Percentiles rank a stretch among this genome's conserved stretches.
These are phyloP conservation scores for Melierax canorus DNA, from an alignment of 2,113 vertebrate genomes.

Conservation along the genomic window DNA sequence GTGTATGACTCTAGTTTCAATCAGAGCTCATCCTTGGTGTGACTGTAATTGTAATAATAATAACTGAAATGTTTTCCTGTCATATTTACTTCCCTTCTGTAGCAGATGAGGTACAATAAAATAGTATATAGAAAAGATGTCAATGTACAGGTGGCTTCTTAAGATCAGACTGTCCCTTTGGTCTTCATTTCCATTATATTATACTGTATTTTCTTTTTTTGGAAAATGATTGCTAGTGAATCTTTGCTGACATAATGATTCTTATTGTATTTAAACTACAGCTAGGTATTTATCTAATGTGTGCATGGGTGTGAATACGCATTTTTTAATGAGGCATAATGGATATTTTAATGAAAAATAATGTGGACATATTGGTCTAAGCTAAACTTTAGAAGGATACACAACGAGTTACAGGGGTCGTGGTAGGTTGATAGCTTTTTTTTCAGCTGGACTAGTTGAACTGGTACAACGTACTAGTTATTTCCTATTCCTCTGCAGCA, in stretches of 20 bases:
- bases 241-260: neutral
- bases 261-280: neutral
- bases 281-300: neutral
- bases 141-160: neutral
- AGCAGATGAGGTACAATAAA: neutral
- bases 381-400: neutral
- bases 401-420: rapidly evolving
- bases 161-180: neutral
- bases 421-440: neutral
- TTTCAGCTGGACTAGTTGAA: neutral
- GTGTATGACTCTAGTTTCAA: neutral
- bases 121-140: neutral
- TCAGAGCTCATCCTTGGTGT: neutral
- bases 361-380: neutral
- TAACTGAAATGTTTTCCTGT: neutral
- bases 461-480: neutral
- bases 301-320: neutral
- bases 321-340: neutral
- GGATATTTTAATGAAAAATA: neutral
- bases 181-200: neutral
- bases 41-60: neutral
- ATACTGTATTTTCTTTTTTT: neutral
- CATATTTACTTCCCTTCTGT: neutral
- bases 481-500: neutral
- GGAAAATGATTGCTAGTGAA: neutral